Percentiles rank a stretch among this genome's conserved stretches.
Conservation (phyloP, 2,888 invertebrate species). For the Hetaerina titia region DNA sequence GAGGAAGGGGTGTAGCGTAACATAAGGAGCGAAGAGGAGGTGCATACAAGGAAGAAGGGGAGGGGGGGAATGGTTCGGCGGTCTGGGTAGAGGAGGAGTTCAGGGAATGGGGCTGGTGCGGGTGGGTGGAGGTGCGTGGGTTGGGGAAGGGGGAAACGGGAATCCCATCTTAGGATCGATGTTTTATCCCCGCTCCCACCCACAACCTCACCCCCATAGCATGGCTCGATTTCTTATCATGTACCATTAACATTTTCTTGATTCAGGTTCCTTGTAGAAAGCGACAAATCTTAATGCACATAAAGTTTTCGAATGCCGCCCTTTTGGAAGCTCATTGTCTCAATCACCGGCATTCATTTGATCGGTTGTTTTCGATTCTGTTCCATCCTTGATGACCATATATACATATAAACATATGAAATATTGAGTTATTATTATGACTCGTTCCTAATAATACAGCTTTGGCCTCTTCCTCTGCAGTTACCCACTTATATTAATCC, state of each 20-base stretch:
- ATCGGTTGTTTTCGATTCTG: too few relatives aligned
- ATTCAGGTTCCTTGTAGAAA: background rate
- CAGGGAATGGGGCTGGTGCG: background rate
- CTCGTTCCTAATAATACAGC: too few relatives aligned
- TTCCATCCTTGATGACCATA: too few relatives aligned
- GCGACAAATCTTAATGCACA: background rate
- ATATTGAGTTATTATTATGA: too few relatives aligned
- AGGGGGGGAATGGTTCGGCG: background rate
- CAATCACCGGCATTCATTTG: too few relatives aligned
- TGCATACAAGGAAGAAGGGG: background rate
- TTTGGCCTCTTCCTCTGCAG: too few relatives aligned
- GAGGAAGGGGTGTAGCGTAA: background rate
- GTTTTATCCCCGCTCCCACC: background rate
- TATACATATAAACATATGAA: too few relatives aligned
- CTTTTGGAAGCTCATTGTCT: too few relatives aligned
- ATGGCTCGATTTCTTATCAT: background rate
- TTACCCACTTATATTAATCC: too few relatives aligned
- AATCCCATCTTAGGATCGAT: slow-evolving; percentile 8
- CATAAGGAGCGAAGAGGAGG: background rate
- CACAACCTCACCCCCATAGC: background rate
- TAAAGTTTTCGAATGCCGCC: too few relatives aligned
- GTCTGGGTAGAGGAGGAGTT: background rate
- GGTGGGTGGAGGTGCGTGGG: slow-evolving; percentile 8
- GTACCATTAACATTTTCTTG: background rate
- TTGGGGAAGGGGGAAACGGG: background rate